Evolutionary conservation across 2,797 vertebrate species (phyloP).

Genomic region (Okamejei kenojei): DNA sequence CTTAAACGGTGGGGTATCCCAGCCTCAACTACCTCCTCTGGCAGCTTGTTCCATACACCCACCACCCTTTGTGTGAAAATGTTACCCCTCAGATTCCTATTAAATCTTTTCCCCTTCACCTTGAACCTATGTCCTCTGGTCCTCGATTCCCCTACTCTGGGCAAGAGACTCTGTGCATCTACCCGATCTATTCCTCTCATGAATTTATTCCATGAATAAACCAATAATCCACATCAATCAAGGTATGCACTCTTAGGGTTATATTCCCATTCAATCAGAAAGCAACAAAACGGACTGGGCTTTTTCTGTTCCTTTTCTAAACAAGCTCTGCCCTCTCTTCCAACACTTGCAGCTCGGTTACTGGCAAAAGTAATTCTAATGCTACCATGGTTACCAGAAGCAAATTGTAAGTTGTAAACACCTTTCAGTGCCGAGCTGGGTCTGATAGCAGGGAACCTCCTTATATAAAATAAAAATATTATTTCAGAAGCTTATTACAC

Average conservation of each 20-base stretch:
- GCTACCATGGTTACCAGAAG: slow-evolving; percentile 32
- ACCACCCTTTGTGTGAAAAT: no score
- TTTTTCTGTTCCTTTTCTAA: not conserved
- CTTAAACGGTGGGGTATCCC: no score
- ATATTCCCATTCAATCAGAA: not conserved
- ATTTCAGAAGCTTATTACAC: not conserved
- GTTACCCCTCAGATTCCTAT: no score
- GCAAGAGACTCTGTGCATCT: no score
- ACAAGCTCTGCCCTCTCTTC: not conserved
- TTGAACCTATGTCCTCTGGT: no score
- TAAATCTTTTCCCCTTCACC: no score
- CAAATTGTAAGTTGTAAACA: slow-evolving; percentile 7
- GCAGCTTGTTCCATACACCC: no score
- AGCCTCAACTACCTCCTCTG: no score
- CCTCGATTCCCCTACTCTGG: no score
- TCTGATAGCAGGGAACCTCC: not conserved
- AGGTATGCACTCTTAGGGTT: not conserved
- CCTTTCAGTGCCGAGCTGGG: not conserved
- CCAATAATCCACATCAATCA: not conserved
- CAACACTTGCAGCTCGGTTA: not conserved
- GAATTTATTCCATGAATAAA: not conserved
- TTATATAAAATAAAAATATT: not conserved
- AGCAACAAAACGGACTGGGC: not conserved
- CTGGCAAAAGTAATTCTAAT: not conserved
- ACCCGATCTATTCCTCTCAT: no score